Evolutionary conservation across 2,888 invertebrate species (phyloP), one percentile per base, ranked within the genome.

Genomic region (Halictus quadricinctus): DNA sequence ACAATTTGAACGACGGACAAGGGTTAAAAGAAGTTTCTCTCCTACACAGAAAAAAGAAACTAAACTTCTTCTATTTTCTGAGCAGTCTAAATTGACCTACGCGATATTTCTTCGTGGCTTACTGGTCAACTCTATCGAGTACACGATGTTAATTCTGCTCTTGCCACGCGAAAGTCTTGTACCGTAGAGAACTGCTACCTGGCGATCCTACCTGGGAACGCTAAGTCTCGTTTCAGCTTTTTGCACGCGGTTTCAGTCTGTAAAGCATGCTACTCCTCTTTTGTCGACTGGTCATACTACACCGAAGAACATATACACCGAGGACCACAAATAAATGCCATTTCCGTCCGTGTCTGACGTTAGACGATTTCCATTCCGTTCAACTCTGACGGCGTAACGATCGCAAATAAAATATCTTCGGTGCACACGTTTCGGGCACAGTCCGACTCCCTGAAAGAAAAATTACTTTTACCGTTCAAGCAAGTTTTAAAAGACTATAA

Each of bases 201-300:
- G 75, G 75, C 77, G 84, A 84, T 85, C 76, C 66, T 25, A 76
- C 84, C 36, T 36, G 79, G 83, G 77, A 78, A 69, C 85, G 76
- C 82, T 79, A 82, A 88, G 88, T 84, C 85, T 88, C 80, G 81
- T 73, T 72, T 64, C 50, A 64, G 46, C 75, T 89, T 89, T 88
- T 89, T 84, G 80, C 48, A 72, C 78, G 88, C 80, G 89, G 85
- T 89, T 89, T 84, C 88, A 76, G 58, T 21, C 76, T 66, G 64
- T 77, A 72, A 79, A 87, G 80, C 76, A 79, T 74, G 60, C 69
- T 18, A 25, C 36, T 54, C 54, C 73, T 64, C 72, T 41, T 72
- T 72, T 64, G 72, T 25, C 66, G 43, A 10, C 60, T 18, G 76
- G 15, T 13, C 58, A 72, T n/a, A 13, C 75, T 48, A 48, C 48